Percentiles rank a stretch among this genome's conserved stretches.
These are phyloP conservation scores for Dicaeum eximium DNA, from an alignment of 2,113 vertebrate species.

Conservation along the genomic window DNA sequence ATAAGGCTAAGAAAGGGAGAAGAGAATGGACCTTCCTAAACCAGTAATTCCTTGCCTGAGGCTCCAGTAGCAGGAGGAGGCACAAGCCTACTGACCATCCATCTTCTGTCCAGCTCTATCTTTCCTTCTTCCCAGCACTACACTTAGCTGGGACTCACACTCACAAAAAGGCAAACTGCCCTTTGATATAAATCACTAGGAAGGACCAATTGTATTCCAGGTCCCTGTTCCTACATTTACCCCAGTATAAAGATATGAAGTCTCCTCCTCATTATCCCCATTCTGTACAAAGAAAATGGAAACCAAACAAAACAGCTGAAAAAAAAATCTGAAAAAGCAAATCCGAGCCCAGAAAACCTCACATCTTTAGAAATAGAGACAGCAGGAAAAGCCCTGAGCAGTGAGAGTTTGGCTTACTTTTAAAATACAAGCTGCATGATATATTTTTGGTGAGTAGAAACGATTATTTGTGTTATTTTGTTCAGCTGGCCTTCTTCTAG, in stretches of 20 bases:
- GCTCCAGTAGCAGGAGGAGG: not conserved
- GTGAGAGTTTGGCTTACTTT: not conserved
- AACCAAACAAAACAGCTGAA: not conserved
- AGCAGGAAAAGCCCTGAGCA: not conserved
- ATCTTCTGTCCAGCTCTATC: not conserved
- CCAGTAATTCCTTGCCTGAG: not conserved
- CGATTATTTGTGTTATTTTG: not conserved
- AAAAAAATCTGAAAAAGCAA: not conserved
- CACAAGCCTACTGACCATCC: fast-evolving
- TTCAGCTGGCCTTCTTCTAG: not conserved
- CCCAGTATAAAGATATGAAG: not conserved
- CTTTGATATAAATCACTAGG: not conserved
- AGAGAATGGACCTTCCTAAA: not conserved
- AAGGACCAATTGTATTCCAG: not conserved
- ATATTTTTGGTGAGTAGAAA: not conserved
- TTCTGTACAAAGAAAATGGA: not conserved
- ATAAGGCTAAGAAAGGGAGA: not conserved
- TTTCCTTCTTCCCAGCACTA: not conserved
- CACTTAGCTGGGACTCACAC: not conserved
- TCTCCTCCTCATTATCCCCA: not conserved
- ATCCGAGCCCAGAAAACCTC: not conserved
- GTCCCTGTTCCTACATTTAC: not conserved
- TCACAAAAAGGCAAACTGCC: not conserved
- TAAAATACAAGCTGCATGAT: not conserved
- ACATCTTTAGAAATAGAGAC: not conserved